Conservation (phyloP, 2,113 vertebrate genomes). For the Athene cunicularia region DNA sequence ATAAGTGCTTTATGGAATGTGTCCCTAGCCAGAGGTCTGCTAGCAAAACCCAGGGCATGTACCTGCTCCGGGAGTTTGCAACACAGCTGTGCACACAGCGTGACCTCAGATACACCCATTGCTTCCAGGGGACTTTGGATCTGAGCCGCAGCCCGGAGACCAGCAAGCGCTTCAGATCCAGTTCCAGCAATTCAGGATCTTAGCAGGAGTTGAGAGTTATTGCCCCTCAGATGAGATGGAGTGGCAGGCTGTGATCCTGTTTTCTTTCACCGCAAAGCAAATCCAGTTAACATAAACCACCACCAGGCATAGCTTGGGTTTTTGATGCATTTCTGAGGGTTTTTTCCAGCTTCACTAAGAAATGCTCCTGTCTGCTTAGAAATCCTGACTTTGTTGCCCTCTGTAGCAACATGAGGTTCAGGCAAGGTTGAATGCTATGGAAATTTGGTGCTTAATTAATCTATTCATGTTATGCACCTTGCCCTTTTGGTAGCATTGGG, state of each 20-base stretch:
- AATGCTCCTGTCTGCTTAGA: not conserved
- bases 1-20: not conserved
- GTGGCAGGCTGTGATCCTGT: not conserved
- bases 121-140: not conserved
- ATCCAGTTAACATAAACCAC: not conserved
- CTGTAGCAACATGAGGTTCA: not conserved
- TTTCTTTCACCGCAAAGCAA: not conserved
- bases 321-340: not conserved
- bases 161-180: not conserved
- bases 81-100: not conserved
- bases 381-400: not conserved
- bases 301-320: not conserved
- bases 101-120: not conserved
- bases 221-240: not conserved
- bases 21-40: not conserved
- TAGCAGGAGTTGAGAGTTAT: not conserved
- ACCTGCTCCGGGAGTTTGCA: not conserved
- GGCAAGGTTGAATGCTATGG: not conserved
- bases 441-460: slow-evolving; percentile 34
- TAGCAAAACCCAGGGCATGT: not conserved
- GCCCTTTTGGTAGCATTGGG: not conserved
- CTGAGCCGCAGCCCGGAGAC: not conserved
- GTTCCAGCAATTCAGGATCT: not conserved
- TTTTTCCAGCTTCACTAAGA: not conserved
- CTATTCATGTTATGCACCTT: not conserved